Conservation (phyloP, 2,888 invertebrate genomes). For the Hipparchia sbordonii region DNA sequence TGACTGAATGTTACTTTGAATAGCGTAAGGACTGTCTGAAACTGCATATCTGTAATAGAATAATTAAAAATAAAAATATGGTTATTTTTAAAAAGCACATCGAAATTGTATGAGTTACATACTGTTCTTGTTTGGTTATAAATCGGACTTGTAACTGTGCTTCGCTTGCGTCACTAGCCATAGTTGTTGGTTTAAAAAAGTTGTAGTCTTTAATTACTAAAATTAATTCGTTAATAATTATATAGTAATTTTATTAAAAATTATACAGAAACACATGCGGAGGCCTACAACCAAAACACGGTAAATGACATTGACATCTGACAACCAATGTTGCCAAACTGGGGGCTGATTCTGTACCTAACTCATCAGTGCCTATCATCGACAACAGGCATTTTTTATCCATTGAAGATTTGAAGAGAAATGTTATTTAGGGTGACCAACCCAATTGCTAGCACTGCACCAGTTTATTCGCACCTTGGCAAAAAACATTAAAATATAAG, state of each 20-base stretch:
- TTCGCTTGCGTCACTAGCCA: conserved; percentile 54
- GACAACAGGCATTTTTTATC: too few relatives aligned
- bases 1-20: conserved; percentile 87
- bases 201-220: not conserved
- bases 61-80: conserved; percentile 1
- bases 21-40: conserved; percentile 92
- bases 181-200: not conserved
- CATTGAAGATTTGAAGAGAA: too few relatives aligned
- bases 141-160: conserved; percentile 90
- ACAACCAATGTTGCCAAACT: too few relatives aligned
- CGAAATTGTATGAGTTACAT: conserved; percentile 62
- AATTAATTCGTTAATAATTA: not conserved
- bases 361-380: too few relatives aligned
- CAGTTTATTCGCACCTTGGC: too few relatives aligned
- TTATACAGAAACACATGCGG: too few relatives aligned
- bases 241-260: not conserved
- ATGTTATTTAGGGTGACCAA: too few relatives aligned
- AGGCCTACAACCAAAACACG: too few relatives aligned
- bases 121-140: conserved; percentile 91
- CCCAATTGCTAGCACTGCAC: too few relatives aligned
- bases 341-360: too few relatives aligned
- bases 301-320: not conserved
- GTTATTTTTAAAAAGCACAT: not conserved
- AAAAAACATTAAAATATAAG: too few relatives aligned
- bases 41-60: conserved; percentile 88